phyloP scores from a whole-genome alignment of 1,140 invertebrate genomes.

The Macrostomum lignano region DNA sequence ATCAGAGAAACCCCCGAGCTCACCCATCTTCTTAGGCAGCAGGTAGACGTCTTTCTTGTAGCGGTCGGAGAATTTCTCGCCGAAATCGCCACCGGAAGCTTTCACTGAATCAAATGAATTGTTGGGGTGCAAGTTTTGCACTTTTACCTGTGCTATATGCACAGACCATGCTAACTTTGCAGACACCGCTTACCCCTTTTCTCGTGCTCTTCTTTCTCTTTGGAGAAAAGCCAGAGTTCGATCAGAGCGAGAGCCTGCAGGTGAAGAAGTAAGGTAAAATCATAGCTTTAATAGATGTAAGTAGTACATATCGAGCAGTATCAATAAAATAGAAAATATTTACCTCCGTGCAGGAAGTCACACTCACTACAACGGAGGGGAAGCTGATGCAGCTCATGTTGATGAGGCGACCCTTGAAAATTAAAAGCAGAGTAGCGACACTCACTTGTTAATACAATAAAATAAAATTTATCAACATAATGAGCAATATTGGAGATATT shows the following conservation, averaged over 20 bases:
- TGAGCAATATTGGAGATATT: not conserved
- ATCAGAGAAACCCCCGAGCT: too few species aligned
- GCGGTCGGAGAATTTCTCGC: slow-evolving; percentile 63
- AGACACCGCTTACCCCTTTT: too few species aligned
- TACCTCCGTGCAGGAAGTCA: slow-evolving; percentile 34
- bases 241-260: slow-evolving; percentile 56
- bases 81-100: too few species aligned
- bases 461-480: too few species aligned
- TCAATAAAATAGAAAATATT: slow-evolving; percentile 5
- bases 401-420: slow-evolving; percentile 68
- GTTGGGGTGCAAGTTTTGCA: too few species aligned
- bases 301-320: slow-evolving; percentile 4
- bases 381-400: slow-evolving; percentile 85
- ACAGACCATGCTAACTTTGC: too few species aligned
- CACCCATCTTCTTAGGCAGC: slow-evolving; percentile 87
- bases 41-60: slow-evolving; percentile 91
- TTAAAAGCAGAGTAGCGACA: too few species aligned
- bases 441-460: too few species aligned
- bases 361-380: slow-evolving; percentile 58
- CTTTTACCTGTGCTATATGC: too few species aligned
- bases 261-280: slow-evolving; percentile 7
- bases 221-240: too few species aligned
- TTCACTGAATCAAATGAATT: too few species aligned
- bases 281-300: not conserved
- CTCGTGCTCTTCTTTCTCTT: too few species aligned